These are phyloP conservation scores for Melanostoma mellinum DNA, from an alignment of 2,888 invertebrate genomes.

Conservation along the genomic window DNA sequence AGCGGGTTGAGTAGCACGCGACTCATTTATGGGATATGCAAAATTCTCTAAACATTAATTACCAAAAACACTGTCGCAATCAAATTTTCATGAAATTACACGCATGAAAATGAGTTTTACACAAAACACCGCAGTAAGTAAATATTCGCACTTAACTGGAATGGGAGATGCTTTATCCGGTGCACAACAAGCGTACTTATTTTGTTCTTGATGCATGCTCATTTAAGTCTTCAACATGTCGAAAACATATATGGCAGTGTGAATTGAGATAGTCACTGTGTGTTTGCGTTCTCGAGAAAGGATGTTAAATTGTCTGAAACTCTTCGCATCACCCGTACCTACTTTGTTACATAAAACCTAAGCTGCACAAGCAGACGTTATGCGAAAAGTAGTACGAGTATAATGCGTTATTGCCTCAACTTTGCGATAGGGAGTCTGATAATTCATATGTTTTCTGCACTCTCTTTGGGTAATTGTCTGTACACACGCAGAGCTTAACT, in stretches of 20 bases:
- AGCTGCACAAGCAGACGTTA: not conserved
- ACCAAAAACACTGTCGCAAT: slow-evolving; percentile 28
- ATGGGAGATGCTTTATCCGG: slow-evolving; percentile 12
- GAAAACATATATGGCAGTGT: slow-evolving; percentile 31
- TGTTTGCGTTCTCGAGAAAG: slow-evolving; percentile 22
- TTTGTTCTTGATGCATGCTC: slow-evolving; percentile 49
- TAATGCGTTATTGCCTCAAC: slow-evolving; percentile 15
- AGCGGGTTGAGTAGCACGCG: slow-evolving; percentile 2
- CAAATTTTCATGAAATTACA: slow-evolving; percentile 35
- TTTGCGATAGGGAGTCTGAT: not conserved
- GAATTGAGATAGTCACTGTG: slow-evolving; percentile 6
- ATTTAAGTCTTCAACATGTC: slow-evolving; percentile 62
- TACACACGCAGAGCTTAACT: slow-evolving; percentile 6
- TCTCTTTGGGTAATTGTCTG: slow-evolving; percentile 31
- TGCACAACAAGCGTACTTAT: slow-evolving; percentile 49
- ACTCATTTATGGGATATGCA: slow-evolving; percentile 30
- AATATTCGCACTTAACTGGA: not conserved
- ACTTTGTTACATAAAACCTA: too few relatives aligned
- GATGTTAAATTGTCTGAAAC: slow-evolving; percentile 52
- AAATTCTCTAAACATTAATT: slow-evolving; percentile 23
- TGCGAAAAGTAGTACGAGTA: slow-evolving; percentile 1
- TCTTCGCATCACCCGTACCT: not conserved
- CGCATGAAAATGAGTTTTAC: too few relatives aligned
- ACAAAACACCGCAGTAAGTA: too few relatives aligned
- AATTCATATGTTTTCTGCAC: slow-evolving; percentile 1